Base-by-base conservation (phyloP, 2,888 invertebrate species). In the Thysanoteuthis rhombus region DNA sequence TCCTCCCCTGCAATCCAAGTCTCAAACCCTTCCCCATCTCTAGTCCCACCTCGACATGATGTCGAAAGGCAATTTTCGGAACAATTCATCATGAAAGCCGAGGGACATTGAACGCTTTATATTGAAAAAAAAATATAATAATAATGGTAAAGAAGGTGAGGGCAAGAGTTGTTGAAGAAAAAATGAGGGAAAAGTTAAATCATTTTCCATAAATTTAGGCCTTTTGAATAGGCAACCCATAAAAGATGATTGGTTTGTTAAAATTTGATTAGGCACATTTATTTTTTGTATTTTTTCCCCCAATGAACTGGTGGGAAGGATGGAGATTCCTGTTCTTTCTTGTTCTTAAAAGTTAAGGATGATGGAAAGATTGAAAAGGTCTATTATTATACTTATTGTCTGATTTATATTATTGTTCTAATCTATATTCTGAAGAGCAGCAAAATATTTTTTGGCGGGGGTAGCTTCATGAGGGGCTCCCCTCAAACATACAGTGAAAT, bases 131-230 rank as follows among this genome's bases (percentile, higher is more conserved):
- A 58, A n/a, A n/a, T n/a, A n/a, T n/a, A n/a, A n/a, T n/a, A n/a
- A n/a, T n/a, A n/a, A n/a, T n/a, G n/a, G n/a, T n/a, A 36, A 36
- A 25, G 75, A 75, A n/a, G n/a, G n/a, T 75, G 16, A 75, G n/a
- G n/a, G 75, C 75, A n/a, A 75, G 75, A 36, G n/a, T n/a, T 75
- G n/a, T 75, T 36, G 75, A n/a, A 75, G n/a, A 75, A 75, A 75
- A 75, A 52, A 75, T 0, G n/a, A 75, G n/a, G n/a, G 75, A 1
- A 75, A 75, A n/a, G n/a, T 75, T 75, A 75, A 75, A 75, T 75
- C n/a, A 75, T 75, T 75, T 75, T 75, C 75, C 75, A 75, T 75
- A 75, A 75, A 75, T 75, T 75, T 75, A n/a, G n/a, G n/a, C 75
- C n/a, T 75, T 75, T 75, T 75, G 75, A 75, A 75, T 75, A 36